Conservation (phyloP, 2,113 vertebrate genomes). For the Patagioenas fasciata region DNA sequence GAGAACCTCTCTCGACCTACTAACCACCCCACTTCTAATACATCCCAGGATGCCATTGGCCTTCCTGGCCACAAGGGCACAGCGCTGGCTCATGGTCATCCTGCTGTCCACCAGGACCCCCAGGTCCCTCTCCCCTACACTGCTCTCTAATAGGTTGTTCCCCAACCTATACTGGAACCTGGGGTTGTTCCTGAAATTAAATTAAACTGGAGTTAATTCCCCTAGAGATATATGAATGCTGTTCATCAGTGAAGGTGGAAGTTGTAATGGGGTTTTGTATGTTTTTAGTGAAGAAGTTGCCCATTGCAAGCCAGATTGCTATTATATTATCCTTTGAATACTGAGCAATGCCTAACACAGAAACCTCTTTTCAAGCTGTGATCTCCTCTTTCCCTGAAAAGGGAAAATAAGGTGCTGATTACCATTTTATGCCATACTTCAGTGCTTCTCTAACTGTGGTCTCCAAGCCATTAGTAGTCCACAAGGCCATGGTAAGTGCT, state of each 20-base stretch:
- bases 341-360: neutral
- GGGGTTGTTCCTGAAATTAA: neutral
- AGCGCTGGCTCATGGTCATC: no score
- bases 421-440: neutral
- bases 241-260: neutral
- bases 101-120: no score
- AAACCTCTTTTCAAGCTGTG: neutral
- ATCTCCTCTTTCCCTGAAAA: neutral
- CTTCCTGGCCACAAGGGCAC: no score
- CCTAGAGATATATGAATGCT: neutral
- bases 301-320: neutral
- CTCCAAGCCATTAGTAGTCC: neutral
- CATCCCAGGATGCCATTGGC: no score
- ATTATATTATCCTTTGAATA: neutral
- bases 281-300: neutral
- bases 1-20: no score
- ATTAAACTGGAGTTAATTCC: slow-evolving; percentile 5
- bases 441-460: neutral
- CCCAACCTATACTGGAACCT: no score
- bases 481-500: neutral
- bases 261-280: neutral
- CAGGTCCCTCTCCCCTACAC: no score
- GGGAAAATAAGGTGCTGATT: neutral
- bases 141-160: no score
- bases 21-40: no score